phyloP scores from a whole-genome alignment of 2,888 invertebrate species.

The Dolichomitus sp. region DNA sequence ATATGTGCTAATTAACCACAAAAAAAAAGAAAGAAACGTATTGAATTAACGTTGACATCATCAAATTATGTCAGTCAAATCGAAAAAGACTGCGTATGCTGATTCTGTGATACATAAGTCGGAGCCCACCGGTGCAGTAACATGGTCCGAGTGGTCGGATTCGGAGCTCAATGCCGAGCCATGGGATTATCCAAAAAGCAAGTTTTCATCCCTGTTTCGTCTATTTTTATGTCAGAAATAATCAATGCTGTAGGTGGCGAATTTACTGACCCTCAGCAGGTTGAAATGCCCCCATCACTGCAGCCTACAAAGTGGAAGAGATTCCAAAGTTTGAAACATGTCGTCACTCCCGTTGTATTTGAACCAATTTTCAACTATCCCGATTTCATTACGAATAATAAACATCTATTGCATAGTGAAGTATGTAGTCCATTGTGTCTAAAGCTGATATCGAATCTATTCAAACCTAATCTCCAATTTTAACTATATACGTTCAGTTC shows the following conservation, averaged over 20 bases:
- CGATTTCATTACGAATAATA: slow-evolving; percentile 83
- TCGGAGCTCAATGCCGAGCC: slow-evolving; percentile 74
- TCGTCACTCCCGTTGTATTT: slow-evolving; percentile 64
- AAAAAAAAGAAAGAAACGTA: slow-evolving; percentile 11
- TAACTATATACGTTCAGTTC: slow-evolving; percentile 74
- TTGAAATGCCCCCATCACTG: slow-evolving; percentile 73
- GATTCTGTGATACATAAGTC: slow-evolving; percentile 39
- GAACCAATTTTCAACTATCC: slow-evolving; percentile 73
- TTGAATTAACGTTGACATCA: slow-evolving; percentile 9
- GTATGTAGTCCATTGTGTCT: slow-evolving; percentile 59
- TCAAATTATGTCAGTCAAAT: slow-evolving; percentile 56
- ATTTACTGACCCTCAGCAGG: slow-evolving; percentile 70
- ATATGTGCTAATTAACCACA: not conserved
- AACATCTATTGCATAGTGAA: slow-evolving; percentile 84
- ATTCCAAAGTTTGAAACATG: slow-evolving; percentile 67
- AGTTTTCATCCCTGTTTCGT: slow-evolving; percentile 23
- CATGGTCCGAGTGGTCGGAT: slow-evolving; percentile 78
- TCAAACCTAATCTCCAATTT: slow-evolving; percentile 7
- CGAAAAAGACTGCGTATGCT: slow-evolving; percentile 38
- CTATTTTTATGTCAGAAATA: not conserved
- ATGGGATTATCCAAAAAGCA: slow-evolving; percentile 76
- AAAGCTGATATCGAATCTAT: not conserved
- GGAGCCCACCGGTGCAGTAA: slow-evolving; percentile 28
- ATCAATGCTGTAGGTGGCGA: slow-evolving; percentile 55
- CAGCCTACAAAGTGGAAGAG: slow-evolving; percentile 73